These are phyloP conservation scores for Brienomyrus brachyistius DNA, from an alignment of 2,113 vertebrate species.

Conservation along the genomic window DNA sequence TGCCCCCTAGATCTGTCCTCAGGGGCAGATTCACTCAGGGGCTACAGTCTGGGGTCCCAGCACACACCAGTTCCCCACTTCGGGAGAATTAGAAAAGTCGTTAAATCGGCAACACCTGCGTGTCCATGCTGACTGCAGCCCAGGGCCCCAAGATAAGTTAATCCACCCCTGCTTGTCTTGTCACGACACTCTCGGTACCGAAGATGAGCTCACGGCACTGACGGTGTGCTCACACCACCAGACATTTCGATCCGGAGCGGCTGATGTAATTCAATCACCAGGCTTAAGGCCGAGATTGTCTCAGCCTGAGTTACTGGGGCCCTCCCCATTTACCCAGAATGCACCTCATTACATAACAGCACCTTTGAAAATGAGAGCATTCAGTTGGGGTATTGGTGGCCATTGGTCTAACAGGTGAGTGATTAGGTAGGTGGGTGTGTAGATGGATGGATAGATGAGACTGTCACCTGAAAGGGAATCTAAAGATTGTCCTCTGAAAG, in stretches of 20 bases:
- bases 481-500: not conserved
- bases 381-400: slow-evolving; percentile 1
- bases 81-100: not conserved
- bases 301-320: slow-evolving; percentile 30
- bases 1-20: not conserved
- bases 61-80: not conserved
- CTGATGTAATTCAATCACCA: not conserved
- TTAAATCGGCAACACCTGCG: not conserved
- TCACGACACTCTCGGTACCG: not conserved
- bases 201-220: too few species aligned
- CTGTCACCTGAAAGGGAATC: not conserved
- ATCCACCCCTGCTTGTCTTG: not conserved
- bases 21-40: not conserved
- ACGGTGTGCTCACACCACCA: not conserved
- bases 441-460: not conserved
- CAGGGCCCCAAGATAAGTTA: not conserved
- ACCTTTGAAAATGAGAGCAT: slow-evolving; percentile 38
- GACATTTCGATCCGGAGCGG: not conserved
- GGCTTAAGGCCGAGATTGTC: slow-evolving; percentile 13
- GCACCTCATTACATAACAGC: slow-evolving; percentile 49
- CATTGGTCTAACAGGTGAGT: slow-evolving; percentile 30
- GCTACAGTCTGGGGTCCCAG: not conserved
- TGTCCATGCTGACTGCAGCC: not conserved
- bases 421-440: slow-evolving; percentile 38
- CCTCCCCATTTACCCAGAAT: not conserved